These are phyloP conservation scores for Oxygymnocypris stewartii DNA, from an alignment of 2,113 vertebrate genomes.

Conservation along the genomic window DNA sequence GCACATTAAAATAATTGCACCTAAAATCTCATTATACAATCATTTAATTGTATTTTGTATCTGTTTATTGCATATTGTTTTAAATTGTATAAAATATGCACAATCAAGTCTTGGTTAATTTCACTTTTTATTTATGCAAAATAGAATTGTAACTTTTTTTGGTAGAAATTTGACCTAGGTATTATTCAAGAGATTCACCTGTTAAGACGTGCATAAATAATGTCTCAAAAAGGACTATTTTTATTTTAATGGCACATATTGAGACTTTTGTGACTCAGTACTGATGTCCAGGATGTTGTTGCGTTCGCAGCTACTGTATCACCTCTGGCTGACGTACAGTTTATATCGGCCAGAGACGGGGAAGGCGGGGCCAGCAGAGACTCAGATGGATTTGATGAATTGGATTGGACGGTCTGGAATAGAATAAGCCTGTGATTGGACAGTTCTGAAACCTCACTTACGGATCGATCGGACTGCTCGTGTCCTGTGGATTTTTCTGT, in stretches of 20 bases:
- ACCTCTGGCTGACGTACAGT: constrained; percentile 53
- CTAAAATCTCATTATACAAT: no score
- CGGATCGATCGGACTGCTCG: not conserved
- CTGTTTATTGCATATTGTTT: no score
- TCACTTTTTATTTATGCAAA: not conserved
- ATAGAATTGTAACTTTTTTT: not conserved
- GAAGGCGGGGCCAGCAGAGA: constrained; percentile 54
- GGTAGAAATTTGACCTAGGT: not conserved
- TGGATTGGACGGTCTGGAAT: constrained; percentile 58
- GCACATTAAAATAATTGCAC: no score
- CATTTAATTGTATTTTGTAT: no score
- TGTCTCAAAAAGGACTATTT: no score
- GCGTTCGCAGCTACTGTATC: constrained; percentile 44
- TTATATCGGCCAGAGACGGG: constrained; percentile 47
- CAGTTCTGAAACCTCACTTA: not conserved
- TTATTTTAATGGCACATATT: not conserved
- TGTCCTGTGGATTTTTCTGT: not conserved
- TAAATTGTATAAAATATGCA: not conserved
- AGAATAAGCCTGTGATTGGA: constrained; percentile 55
- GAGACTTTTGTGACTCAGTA: not conserved
- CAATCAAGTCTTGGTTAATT: not conserved
- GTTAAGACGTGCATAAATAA: not conserved
- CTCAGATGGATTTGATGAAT: constrained; percentile 56
- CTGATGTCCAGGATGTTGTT: constrained; percentile 28
- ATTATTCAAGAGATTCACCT: constrained; percentile 6